phyloP scores from a whole-genome alignment of 1,140 invertebrate species.

The Eciton burchellii region DNA sequence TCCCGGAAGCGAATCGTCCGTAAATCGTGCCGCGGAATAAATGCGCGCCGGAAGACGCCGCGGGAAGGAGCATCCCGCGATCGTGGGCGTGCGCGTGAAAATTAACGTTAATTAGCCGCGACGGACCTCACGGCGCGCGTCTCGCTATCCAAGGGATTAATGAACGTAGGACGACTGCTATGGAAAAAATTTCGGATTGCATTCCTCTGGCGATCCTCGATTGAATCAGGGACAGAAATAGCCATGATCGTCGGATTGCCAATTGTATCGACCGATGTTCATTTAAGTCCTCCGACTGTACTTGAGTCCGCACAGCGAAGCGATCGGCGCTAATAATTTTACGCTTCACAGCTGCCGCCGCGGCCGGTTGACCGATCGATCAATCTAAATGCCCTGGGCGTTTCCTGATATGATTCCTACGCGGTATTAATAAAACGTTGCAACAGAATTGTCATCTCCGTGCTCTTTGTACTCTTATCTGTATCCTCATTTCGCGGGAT shows the following conservation, averaged over 20 bases:
- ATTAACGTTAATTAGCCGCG: constrained; percentile 59
- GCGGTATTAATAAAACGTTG: too few species aligned
- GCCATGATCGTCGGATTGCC: constrained; percentile 65
- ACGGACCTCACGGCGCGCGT: constrained; percentile 15
- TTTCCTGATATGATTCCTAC: too few species aligned
- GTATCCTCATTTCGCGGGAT: too few species aligned
- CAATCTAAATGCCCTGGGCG: constrained; percentile 6
- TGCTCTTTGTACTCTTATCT: too few species aligned
- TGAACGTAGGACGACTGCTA: constrained; percentile 48
- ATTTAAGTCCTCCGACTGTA: constrained; percentile 57
- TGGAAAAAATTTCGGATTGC: constrained; percentile 54
- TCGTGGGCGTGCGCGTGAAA: constrained; percentile 44
- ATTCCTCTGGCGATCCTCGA: constrained; percentile 54
- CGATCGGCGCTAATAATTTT: constrained; percentile 71
- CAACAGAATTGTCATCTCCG: too few species aligned
- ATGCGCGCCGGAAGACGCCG: not conserved
- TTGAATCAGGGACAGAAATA: constrained; percentile 75
- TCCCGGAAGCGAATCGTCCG: constrained; percentile 55
- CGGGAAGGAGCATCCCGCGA: not conserved
- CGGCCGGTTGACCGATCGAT: constrained; percentile 51
- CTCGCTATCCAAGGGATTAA: constrained; percentile 47
- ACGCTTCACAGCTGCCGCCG: constrained; percentile 51
- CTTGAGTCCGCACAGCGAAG: constrained; percentile 54
- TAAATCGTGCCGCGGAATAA: constrained; percentile 32
- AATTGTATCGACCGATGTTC: constrained; percentile 73